Conservation (phyloP, 2,113 vertebrate genomes). For the Oostethus manadensis region DNA sequence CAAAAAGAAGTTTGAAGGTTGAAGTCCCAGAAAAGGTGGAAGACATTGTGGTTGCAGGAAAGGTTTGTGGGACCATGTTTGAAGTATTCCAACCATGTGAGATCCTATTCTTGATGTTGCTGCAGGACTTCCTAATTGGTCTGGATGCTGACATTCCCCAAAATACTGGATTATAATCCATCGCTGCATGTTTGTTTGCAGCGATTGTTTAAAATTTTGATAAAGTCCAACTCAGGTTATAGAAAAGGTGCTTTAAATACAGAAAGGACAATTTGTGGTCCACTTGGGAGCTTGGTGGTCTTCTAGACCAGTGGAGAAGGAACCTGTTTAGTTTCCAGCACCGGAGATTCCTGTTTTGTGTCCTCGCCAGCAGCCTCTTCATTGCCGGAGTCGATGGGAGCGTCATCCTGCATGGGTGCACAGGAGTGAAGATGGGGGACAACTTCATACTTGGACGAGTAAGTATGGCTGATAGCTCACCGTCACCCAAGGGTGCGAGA, state of each 20-base stretch:
- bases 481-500: slow-evolving; percentile 94
- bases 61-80: background rate
- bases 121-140: background rate
- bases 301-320: slow-evolving; percentile 62
- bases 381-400: slow-evolving; percentile 75
- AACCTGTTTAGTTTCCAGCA: slow-evolving; percentile 60
- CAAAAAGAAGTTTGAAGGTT: slow-evolving; percentile 41
- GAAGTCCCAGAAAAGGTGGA: slow-evolving; percentile 46
- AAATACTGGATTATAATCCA: slow-evolving; percentile 1
- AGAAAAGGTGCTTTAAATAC: background rate
- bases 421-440: no score
- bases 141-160: background rate
- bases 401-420: slow-evolving; percentile 77
- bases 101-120: slow-evolving; percentile 4
- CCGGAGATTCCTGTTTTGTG: slow-evolving; percentile 40
- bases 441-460: no score
- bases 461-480: slow-evolving; percentile 64
- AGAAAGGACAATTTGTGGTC: background rate
- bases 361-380: slow-evolving; percentile 67
- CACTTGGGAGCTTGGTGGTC: background rate
- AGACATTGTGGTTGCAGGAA: slow-evolving; percentile 42
- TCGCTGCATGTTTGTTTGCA: no score
- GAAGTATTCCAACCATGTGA: slow-evolving; percentile 13
- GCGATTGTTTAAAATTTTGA: background rate
- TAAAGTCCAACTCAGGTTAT: background rate